Percentiles rank a stretch among this genome's conserved stretches.
Conservation (phyloP, 1,140 invertebrate genomes). For the Zaprionus davidi region DNA sequence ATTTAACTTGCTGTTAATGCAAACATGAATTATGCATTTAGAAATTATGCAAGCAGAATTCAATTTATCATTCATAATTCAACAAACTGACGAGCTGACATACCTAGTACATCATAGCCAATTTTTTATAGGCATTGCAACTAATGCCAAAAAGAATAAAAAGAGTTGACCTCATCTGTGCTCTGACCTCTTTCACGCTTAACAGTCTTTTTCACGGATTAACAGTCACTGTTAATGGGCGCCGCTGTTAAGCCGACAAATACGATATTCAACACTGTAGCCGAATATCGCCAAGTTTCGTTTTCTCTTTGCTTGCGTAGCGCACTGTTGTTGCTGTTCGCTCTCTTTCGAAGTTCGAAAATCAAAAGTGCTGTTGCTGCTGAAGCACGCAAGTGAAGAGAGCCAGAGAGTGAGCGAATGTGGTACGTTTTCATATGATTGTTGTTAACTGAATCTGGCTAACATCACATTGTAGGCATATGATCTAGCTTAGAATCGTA, state of each 20-base stretch:
- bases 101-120: not conserved
- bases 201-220: not conserved
- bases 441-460: not conserved
- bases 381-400: slow-evolving; percentile 2
- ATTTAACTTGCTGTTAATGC: not conserved
- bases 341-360: slow-evolving; percentile 37
- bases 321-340: slow-evolving; percentile 5
- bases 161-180: not conserved
- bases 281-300: slow-evolving; percentile 63
- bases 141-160: not conserved
- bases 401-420: not conserved
- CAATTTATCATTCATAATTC: not conserved
- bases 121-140: not conserved
- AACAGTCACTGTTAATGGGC: slow-evolving; percentile 5
- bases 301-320: slow-evolving; percentile 27
- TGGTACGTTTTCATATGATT: not conserved
- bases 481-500: not conserved
- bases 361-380: slow-evolving; percentile 13
- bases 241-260: not conserved
- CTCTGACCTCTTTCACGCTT: not conserved
- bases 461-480: not conserved
- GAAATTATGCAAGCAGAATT: not conserved
- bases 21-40: not conserved
- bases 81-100: not conserved
- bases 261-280: slow-evolving; percentile 22